Evolutionary conservation across 2,797 vertebrate species (phyloP).

Genomic region (Neoniphon sammara): DNA sequence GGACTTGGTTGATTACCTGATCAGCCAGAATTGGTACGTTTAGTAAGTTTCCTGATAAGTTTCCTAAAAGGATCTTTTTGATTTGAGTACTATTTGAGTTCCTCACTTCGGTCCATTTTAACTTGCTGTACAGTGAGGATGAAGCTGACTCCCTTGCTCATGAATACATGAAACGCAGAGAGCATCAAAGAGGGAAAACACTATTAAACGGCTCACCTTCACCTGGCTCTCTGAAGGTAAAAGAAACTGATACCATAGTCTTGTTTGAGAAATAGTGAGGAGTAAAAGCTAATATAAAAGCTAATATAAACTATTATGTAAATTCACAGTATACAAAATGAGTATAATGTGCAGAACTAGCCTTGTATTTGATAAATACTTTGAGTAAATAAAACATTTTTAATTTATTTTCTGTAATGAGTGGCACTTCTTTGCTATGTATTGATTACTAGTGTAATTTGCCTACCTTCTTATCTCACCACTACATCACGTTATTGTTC

Average conservation of each 20-base stretch:
- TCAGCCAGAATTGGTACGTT: constrained; percentile 85
- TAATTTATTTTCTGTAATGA: background rate
- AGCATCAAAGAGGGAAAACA: constrained; percentile 66
- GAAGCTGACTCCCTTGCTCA: constrained; percentile 85
- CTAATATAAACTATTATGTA: background rate
- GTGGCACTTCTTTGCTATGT: too few relatives aligned
- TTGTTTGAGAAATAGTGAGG: background rate
- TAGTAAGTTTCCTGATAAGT: background rate
- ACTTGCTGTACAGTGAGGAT: constrained; percentile 79
- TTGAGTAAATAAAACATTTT: background rate
- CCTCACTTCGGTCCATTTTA: background rate
- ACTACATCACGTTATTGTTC: background rate
- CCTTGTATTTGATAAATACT: background rate
- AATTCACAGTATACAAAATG: background rate
- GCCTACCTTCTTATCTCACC: background rate
- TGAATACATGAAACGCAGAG: constrained; percentile 83
- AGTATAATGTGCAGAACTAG: background rate
- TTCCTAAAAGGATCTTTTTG: background rate
- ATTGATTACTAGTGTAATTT: background rate
- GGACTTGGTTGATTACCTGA: constrained; percentile 84
- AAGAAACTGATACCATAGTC: background rate
- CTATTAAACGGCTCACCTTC: constrained; percentile 56
- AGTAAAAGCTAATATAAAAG: background rate
- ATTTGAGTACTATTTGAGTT: background rate
- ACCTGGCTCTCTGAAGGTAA: constrained; percentile 84